Evolutionary conservation across 1,140 invertebrate species (phyloP), one percentile per base, ranked within the genome.

Genomic region (Drosophila fuyamai): DNA sequence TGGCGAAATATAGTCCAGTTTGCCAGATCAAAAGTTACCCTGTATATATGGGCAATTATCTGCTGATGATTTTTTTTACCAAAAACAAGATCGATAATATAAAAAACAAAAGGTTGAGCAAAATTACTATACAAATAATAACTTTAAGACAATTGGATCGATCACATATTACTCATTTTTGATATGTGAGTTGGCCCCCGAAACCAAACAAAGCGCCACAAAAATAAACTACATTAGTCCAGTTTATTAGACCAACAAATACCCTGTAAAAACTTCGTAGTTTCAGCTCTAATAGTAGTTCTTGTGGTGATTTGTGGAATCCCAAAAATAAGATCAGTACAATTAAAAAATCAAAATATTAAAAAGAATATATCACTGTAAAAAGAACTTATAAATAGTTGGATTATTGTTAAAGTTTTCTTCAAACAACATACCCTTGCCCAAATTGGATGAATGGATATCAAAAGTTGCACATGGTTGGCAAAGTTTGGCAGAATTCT

Each of bases 131-230:
- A n/a, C n/a, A n/a, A 46, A 12, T 1, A 10, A 18, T 5, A 18
- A 18, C 4, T 1, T 10, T 1, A 43, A 43, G 12, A 43, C 41
- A 43, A 1, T 43, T 43, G 41, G 8, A 43, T 8, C 6, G 5
- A 43, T 9, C 41, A 43, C 5, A 43, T 7, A 43, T 16, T 43
- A 43, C 41, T 43, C 41, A 43, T 16, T 4, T 23, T 23, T 23
- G 23, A 23, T 23, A 23, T 23, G 23, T 4, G 23, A 23, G 23
- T 23, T 23, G 23, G 46, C 65, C 59, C 57, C 47, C 59, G 6
- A 63, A 36, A 65, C 38, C 38, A 65, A 68, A 44, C 59, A 68
- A 68, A 65, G 59, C 57, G 57, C 29, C 36, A 14, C 14, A 35
- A 48, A 35, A 36, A 46, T 13, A 13, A 32, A 32, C 36, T 23